phyloP scores from a whole-genome alignment of 2,888 invertebrate genomes.

The Coelopa pilipes region DNA sequence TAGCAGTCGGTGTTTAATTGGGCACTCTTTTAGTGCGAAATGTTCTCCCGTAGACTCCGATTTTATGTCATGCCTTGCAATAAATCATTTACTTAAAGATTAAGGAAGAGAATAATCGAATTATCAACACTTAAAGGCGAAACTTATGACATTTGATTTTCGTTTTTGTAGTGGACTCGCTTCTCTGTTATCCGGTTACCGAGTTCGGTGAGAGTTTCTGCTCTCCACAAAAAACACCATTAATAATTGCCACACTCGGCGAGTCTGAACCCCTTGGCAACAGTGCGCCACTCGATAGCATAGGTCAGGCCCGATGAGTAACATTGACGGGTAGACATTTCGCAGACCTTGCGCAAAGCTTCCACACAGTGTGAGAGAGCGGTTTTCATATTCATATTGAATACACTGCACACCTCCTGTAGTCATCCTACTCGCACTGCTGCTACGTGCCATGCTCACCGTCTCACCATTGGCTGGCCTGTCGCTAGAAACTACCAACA shows the following conservation, averaged over 20 bases:
- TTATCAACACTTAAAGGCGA: not conserved
- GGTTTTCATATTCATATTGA: no score
- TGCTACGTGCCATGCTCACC: not conserved
- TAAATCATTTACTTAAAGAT: no score
- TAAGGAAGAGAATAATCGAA: no score
- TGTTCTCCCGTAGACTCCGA: no score
- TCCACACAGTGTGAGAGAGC: no score
- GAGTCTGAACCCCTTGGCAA: constrained; percentile 22
- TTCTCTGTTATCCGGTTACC: not conserved
- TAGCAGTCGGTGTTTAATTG: not conserved
- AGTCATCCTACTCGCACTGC: constrained; percentile 9
- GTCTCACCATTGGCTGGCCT: not conserved
- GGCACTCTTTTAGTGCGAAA: no score
- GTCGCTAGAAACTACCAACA: constrained; percentile 14
- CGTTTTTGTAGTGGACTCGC: not conserved
- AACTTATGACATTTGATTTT: not conserved
- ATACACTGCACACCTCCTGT: not conserved
- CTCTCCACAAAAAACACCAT: no score
- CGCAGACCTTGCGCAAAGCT: constrained; percentile 10
- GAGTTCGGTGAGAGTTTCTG: no score
- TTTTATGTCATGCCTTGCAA: no score
- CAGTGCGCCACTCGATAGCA: constrained; percentile 22
- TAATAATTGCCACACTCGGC: no score
- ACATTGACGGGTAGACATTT: not conserved
- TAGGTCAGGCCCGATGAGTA: constrained; percentile 22